Evolutionary conservation across 2,888 invertebrate species (phyloP).

Genomic region (Branchinecta sandiegonensis): DNA sequence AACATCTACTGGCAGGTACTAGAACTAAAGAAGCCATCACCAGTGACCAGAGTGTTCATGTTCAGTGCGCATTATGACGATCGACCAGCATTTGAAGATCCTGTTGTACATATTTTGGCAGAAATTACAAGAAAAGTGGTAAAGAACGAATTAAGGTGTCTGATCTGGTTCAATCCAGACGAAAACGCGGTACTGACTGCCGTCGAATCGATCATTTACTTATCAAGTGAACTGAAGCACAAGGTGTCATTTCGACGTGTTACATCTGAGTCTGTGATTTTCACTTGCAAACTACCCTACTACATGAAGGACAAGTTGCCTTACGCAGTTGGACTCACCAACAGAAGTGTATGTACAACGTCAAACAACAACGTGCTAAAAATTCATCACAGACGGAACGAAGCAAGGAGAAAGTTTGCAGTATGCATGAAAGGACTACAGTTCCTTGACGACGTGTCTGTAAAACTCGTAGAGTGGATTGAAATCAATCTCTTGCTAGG

Average conservation of each 20-base stretch:
- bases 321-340: constrained; percentile 11
- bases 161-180: neutral
- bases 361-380: neutral
- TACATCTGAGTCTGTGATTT: constrained; percentile 3
- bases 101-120: neutral
- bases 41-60: neutral
- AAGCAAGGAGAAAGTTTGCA: constrained; percentile 40
- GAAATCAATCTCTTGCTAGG: constrained; percentile 52
- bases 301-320: neutral
- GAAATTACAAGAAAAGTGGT: neutral
- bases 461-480: constrained; percentile 52
- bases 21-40: neutral
- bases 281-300: neutral
- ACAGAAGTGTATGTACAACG: neutral
- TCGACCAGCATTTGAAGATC: neutral
- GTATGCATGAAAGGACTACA: constrained; percentile 57
- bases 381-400: neutral
- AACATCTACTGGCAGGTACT: constrained; percentile 8
- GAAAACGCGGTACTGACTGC: neutral
- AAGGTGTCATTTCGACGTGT: neutral
- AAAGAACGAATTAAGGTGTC: neutral
- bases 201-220: neutral
- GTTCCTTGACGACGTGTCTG: constrained; percentile 47
- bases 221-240: neutral
- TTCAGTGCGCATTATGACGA: constrained; percentile 14